Evolutionary conservation across 2,113 vertebrate genomes (phyloP).

Genomic region (Loxodonta africana): DNA sequence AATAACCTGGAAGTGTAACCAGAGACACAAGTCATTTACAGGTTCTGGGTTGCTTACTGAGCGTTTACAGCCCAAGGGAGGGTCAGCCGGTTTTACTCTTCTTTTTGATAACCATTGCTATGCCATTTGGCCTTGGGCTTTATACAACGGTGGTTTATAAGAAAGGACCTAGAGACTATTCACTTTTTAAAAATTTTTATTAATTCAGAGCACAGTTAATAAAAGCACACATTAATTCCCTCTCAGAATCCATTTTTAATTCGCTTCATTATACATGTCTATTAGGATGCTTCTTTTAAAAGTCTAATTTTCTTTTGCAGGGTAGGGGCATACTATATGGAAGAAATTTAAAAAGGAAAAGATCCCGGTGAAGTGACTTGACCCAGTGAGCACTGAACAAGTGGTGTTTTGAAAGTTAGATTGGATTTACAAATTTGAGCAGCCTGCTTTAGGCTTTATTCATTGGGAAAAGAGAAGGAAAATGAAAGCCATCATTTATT

Average conservation of each 20-base stretch:
- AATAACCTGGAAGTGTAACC: too few relatives aligned
- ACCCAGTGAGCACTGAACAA: too few relatives aligned
- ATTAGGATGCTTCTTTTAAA: slow-evolving; percentile 7
- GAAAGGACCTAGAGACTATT: neutral
- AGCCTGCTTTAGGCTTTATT: too few relatives aligned
- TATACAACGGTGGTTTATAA: neutral
- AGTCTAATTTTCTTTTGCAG: neutral
- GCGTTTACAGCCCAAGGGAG: neutral
- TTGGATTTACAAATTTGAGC: too few relatives aligned
- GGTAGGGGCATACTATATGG: too few relatives aligned
- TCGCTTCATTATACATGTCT: slow-evolving; percentile 18
- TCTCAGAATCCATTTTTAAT: neutral
- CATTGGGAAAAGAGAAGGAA: too few relatives aligned
- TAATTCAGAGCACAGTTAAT: slow-evolving; percentile 35
- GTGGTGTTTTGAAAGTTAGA: too few relatives aligned
- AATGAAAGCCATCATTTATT: too few relatives aligned
- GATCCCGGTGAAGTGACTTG: too few relatives aligned
- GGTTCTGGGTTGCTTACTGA: neutral
- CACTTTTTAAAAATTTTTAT: neutral
- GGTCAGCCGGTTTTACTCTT: neutral
- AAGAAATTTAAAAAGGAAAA: neutral
- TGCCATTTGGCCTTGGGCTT: neutral
- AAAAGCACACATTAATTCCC: neutral
- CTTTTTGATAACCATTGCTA: neutral
- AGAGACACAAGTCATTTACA: neutral